These are phyloP conservation scores for Hoplodrina blanda DNA, from an alignment of 2,888 invertebrate species.

Conservation along the genomic window DNA sequence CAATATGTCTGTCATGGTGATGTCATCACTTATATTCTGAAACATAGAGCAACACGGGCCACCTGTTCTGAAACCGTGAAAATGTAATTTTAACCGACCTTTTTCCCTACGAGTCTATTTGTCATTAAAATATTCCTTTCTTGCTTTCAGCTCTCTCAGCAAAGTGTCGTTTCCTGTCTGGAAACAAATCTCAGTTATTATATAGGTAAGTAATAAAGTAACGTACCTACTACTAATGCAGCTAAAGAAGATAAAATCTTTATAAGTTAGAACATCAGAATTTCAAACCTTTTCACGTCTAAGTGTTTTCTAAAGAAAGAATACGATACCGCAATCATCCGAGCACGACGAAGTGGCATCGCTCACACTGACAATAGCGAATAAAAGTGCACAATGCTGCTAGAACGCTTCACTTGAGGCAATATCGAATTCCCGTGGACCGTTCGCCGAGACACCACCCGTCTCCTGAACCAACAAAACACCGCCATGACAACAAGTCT, in stretches of 20 bases:
- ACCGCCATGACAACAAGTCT: conserved; percentile 54
- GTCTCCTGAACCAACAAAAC: conserved; percentile 67
- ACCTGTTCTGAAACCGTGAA: not conserved
- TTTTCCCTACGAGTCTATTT: not conserved
- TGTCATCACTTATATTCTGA: not conserved
- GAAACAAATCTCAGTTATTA: not conserved
- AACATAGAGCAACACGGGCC: too few species aligned
- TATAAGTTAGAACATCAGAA: conserved; percentile 49
- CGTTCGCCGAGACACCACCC: conserved; percentile 58
- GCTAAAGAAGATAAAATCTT: conserved; percentile 30
- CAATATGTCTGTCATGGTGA: conserved; percentile 4
- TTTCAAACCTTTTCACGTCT: conserved; percentile 58
- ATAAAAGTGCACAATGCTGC: conserved; percentile 81
- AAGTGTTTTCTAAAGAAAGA: conserved; percentile 68
- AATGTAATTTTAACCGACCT: not conserved
- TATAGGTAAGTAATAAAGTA: not conserved
- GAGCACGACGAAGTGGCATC: conserved; percentile 73
- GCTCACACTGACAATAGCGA: conserved; percentile 77
- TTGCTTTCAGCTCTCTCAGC: not conserved
- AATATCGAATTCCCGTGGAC: conserved; percentile 80
- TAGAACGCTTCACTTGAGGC: conserved; percentile 78
- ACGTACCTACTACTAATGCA: not conserved
- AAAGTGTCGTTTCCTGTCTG: not conserved
- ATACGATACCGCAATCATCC: conserved; percentile 75
- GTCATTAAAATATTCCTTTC: not conserved